Conservation (phyloP, 1,140 invertebrate species). For the Ceratosolen fusciceps region DNA sequence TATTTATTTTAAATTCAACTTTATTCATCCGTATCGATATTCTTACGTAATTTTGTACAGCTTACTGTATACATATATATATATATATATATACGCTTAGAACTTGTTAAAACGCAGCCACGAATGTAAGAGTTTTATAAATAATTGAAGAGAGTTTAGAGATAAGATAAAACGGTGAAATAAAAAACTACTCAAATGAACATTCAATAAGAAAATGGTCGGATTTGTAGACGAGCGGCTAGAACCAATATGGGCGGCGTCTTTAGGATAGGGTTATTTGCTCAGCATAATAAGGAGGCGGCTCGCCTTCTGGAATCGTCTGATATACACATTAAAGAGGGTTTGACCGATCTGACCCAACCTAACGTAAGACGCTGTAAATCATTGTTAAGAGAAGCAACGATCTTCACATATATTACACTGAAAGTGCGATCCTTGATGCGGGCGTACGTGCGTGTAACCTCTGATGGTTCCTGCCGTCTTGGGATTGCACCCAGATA, state of each 20-base stretch:
- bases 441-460: conserved; percentile 70
- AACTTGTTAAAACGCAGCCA: too few species aligned
- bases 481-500: conserved; percentile 56
- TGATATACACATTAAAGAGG: conserved; percentile 48
- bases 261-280: conserved; percentile 45
- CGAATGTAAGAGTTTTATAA: too few species aligned
- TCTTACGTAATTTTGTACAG: not conserved
- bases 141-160: too few species aligned
- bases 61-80: too few species aligned
- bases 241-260: conserved; percentile 46
- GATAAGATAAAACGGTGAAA: too few species aligned
- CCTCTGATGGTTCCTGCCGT: conserved; percentile 57
- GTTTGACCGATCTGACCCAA: conserved; percentile 62
- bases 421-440: conserved; percentile 58
- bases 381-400: conserved; percentile 66
- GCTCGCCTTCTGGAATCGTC: conserved; percentile 45
- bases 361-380: conserved; percentile 68
- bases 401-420: conserved; percentile 67
- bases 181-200: too few species aligned
- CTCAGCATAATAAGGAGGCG: conserved; percentile 45
- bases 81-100: not conserved
- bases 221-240: conserved; percentile 14
- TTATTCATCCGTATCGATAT: not conserved
- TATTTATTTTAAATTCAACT: too few species aligned
- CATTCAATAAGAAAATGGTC: conserved; percentile 9